These are phyloP conservation scores for Patella caerulea DNA, from an alignment of 2,888 invertebrate genomes.

Conservation along the genomic window DNA sequence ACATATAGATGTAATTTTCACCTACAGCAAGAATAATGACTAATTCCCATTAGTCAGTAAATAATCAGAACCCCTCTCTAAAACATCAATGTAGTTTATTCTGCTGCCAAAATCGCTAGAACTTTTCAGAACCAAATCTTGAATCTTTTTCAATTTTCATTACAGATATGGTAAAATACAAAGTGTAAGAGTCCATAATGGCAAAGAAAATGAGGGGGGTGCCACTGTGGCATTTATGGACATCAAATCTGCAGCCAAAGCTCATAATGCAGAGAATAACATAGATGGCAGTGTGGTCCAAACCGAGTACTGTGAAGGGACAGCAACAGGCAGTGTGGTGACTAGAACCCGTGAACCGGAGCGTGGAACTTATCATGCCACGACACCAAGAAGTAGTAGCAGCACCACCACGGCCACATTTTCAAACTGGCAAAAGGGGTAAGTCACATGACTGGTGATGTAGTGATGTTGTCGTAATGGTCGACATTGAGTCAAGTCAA, in stretches of 20 bases:
- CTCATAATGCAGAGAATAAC: slow-evolving; percentile 90
- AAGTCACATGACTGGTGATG: slow-evolving; percentile 16
- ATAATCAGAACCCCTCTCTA: too few species aligned
- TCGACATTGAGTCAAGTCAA: background rate
- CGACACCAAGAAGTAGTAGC: slow-evolving; percentile 4
- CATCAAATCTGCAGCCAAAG: slow-evolving; percentile 95
- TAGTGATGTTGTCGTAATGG: slow-evolving; percentile 1
- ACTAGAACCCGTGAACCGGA: slow-evolving; percentile 53
- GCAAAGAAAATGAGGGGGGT: slow-evolving; percentile 56
- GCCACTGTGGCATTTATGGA: slow-evolving; percentile 83
- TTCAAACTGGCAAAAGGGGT: slow-evolving; percentile 25
- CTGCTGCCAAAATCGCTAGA: too few species aligned
- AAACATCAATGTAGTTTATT: too few species aligned
- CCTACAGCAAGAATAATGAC: too few species aligned
- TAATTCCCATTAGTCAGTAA: too few species aligned
- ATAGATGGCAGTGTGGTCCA: slow-evolving; percentile 81
- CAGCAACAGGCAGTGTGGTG: slow-evolving; percentile 60
- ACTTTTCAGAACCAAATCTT: background rate
- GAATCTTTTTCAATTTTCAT: slow-evolving; percentile 18
- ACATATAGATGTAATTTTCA: too few species aligned
- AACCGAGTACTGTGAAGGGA: slow-evolving; percentile 90
- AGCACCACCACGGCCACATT: slow-evolving; percentile 13
- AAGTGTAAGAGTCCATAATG: slow-evolving; percentile 91
- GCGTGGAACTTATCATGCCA: slow-evolving; percentile 14
- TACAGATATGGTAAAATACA: slow-evolving; percentile 96